Conservation (phyloP, 2,888 invertebrate genomes). For the Macropis europaea region DNA sequence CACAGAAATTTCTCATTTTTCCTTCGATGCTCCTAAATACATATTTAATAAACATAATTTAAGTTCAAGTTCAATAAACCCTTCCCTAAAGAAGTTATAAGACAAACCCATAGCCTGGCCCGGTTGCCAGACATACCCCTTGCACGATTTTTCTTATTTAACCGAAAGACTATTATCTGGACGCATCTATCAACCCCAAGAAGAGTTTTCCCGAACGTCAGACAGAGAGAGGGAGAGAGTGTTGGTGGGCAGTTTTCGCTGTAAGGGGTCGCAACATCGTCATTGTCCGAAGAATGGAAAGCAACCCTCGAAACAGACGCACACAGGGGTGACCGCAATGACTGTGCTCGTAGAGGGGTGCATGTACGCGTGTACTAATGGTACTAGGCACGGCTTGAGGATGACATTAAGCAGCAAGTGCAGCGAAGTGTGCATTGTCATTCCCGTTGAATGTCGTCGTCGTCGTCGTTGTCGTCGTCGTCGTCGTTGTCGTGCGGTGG, state of each 20-base stretch:
- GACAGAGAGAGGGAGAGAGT: background rate
- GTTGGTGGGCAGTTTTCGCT: background rate
- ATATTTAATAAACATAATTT: too few relatives aligned
- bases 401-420: conserved; percentile 70
- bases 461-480: conserved; percentile 35
- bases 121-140: too few relatives aligned
- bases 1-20: too few relatives aligned
- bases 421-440: conserved; percentile 67
- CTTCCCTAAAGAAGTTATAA: too few relatives aligned
- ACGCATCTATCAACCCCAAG: background rate
- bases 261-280: conserved; percentile 30
- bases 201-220: background rate
- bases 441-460: conserved; percentile 60
- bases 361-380: conserved; percentile 65
- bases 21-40: too few relatives aligned
- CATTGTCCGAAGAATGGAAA: conserved; percentile 55
- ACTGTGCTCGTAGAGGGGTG: conserved; percentile 15
- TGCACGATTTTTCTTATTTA: too few relatives aligned
- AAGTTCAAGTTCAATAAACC: too few relatives aligned
- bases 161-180: background rate
- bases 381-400: conserved; percentile 68
- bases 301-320: conserved; percentile 30
- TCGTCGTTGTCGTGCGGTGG: conserved; percentile 35
- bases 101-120: too few relatives aligned
- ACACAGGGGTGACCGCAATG: conserved; percentile 9